phyloP scores from a whole-genome alignment of 2,797 vertebrate genomes.

The Cossypha heuglini region DNA sequence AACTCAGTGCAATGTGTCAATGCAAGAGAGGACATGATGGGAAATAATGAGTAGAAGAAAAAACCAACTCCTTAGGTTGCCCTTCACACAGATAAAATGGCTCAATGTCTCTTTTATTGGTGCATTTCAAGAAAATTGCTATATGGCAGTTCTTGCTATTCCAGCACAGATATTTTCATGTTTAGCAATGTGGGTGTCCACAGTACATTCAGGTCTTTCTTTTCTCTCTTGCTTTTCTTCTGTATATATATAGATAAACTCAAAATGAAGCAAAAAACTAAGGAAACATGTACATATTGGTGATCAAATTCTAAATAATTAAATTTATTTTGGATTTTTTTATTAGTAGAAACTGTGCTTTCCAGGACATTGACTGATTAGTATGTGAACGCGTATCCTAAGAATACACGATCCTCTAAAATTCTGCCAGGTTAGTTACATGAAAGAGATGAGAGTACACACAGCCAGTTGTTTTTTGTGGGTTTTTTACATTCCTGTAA shows the following conservation, averaged over 20 bases:
- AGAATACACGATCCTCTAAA: background rate
- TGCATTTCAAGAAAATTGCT: background rate
- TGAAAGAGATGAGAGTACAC: background rate
- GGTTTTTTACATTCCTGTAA: background rate
- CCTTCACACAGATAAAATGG: background rate
- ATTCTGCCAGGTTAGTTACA: background rate
- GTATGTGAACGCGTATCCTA: accelerated
- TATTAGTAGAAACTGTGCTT: background rate
- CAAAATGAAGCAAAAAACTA: background rate
- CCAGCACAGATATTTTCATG: background rate
- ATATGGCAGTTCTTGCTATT: background rate
- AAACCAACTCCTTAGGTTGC: background rate
- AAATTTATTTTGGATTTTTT: background rate
- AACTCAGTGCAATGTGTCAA: too few relatives aligned
- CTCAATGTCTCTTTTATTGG: background rate
- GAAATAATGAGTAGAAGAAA: background rate
- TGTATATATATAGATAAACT: background rate
- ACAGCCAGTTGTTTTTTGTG: background rate
- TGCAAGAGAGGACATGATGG: background rate
- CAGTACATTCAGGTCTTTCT: background rate
- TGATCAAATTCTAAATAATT: background rate
- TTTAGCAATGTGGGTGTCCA: background rate
- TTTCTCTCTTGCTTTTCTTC: background rate
- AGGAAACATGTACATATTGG: background rate
- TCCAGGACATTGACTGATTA: background rate